phyloP scores from a whole-genome alignment of 1,140 invertebrate genomes.

The Diabrotica virgifera region DNA sequence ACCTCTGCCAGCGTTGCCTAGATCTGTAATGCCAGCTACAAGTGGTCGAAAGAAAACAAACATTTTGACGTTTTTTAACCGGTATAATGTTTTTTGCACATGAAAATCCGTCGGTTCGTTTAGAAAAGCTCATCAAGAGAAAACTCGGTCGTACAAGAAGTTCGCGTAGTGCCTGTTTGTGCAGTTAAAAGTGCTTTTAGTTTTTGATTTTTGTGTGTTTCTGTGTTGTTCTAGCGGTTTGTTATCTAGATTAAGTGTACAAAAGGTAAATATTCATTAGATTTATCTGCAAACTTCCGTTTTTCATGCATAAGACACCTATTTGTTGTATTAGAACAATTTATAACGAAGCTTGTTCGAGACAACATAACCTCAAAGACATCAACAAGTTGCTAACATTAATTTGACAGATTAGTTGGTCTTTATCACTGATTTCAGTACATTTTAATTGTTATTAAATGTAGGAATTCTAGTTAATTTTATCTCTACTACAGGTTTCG shows the following conservation, averaged over 20 bases:
- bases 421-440: too few species aligned
- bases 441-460: too few species aligned
- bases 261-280: too few species aligned
- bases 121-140: background rate
- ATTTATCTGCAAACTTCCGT: too few species aligned
- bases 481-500: too few species aligned
- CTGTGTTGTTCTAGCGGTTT: background rate
- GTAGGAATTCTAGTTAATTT: too few species aligned
- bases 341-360: too few species aligned
- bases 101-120: background rate
- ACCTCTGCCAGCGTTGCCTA: slow-evolving; percentile 22
- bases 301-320: too few species aligned
- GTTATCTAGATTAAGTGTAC: background rate
- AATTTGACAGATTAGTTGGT: too few species aligned
- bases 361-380: too few species aligned
- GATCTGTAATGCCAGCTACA: slow-evolving; percentile 21
- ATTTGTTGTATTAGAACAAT: too few species aligned
- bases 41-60: slow-evolving; percentile 26
- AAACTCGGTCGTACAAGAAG: background rate
- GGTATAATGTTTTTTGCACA: slow-evolving; percentile 11
- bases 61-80: slow-evolving; percentile 21
- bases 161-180: background rate
- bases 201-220: background rate
- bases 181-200: background rate
- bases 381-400: too few species aligned